A percentile compares a stretch with the other conserved stretches of the same genome.
These are phyloP conservation scores for Pelecanus crispus DNA, from an alignment of 2,113 vertebrate species.

Conservation along the genomic window DNA sequence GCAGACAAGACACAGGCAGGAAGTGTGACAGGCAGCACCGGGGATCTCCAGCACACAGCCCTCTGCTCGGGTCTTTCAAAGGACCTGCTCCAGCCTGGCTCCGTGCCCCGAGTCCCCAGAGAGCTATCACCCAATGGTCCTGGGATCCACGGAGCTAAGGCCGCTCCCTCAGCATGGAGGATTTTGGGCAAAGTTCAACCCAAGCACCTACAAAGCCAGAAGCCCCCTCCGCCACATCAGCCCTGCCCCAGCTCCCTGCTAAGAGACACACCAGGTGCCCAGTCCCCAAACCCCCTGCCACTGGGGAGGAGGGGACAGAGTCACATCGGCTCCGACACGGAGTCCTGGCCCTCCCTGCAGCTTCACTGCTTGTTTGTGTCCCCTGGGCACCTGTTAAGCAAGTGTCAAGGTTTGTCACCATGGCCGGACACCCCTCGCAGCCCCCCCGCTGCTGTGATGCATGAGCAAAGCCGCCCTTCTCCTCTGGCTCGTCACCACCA, in stretches of 20 bases:
- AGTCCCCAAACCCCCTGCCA: not conserved
- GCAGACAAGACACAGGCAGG: not conserved
- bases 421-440: rapidly evolving
- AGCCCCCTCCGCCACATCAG: not conserved
- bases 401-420: not conserved
- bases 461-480: not conserved
- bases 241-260: not conserved
- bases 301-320: rapidly evolving
- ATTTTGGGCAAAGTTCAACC: not conserved
- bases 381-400: not conserved
- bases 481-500: not conserved
- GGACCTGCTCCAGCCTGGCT: not conserved
- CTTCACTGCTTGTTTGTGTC: not conserved
- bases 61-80: not conserved
- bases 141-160: not conserved
- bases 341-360: rapidly evolving
- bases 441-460: rapidly evolving
- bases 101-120: rapidly evolving
- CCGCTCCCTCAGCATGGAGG: not conserved
- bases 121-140: not conserved
- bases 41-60: not conserved
- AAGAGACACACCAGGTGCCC: not conserved
- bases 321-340: not conserved
- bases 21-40: not conserved
- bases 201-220: not conserved